These are phyloP conservation scores for Aphaenogaster floridana DNA, from an alignment of 1,140 invertebrate genomes.

Conservation along the genomic window DNA sequence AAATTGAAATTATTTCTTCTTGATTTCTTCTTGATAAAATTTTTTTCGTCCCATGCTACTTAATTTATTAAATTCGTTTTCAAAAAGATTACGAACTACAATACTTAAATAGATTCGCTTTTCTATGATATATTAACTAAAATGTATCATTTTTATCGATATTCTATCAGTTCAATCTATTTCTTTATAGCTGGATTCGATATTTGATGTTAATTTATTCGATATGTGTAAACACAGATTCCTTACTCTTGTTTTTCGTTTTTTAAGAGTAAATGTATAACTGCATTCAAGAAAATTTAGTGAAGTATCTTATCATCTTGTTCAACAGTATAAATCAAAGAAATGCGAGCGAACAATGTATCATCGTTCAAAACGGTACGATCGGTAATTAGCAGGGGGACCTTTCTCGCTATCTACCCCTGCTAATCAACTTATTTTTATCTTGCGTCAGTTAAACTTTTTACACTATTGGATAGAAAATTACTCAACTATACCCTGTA, in stretches of 20 bases:
- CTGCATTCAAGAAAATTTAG: background rate
- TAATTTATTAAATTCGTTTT: background rate
- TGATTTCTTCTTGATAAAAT: background rate
- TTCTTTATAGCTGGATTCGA: background rate
- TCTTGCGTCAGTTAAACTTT: conserved; percentile 45
- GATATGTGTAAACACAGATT: background rate
- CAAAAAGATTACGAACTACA: background rate
- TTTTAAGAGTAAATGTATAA: background rate
- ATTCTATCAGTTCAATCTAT: background rate
- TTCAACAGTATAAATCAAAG: background rate
- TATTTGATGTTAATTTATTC: background rate
- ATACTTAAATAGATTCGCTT: background rate
- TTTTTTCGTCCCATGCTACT: background rate
- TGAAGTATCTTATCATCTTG: background rate
- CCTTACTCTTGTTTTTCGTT: background rate
- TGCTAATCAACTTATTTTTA: conserved; percentile 54
- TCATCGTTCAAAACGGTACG: conserved; percentile 19
- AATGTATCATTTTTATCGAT: background rate
- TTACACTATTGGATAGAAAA: conserved; percentile 54
- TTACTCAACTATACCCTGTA: conserved; percentile 34
- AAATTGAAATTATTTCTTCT: background rate
- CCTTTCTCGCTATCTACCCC: conserved; percentile 38
- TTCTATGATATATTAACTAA: background rate
- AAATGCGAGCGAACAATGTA: background rate
- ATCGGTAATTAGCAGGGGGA: conserved; percentile 22